Conservation (phyloP, 2,113 vertebrate genomes). For the Tyrannus savana region DNA sequence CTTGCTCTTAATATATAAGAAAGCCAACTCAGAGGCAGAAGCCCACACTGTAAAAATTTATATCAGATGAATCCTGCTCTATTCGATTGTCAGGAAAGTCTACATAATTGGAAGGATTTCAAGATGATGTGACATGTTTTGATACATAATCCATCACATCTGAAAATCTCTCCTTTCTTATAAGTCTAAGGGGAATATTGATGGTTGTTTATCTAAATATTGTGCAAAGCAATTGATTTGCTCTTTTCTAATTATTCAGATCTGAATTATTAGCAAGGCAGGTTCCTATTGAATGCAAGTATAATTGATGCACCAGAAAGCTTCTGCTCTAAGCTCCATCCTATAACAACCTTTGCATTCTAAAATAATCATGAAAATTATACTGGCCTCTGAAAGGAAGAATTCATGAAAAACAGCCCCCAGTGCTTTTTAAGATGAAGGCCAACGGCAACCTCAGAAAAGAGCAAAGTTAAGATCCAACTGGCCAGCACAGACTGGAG, state of each 20-base stretch:
- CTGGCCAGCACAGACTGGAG: background rate
- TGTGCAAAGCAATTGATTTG: background rate
- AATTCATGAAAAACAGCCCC: background rate
- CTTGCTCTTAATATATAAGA: background rate
- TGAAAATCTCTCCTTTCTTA: background rate
- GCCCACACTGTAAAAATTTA: background rate
- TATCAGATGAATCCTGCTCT: background rate
- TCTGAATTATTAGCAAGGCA: constrained; percentile 5
- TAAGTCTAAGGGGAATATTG: background rate
- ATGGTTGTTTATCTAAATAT: background rate
- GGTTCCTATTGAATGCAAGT: background rate
- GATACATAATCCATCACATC: background rate
- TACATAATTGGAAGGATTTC: background rate
- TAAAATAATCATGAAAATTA: background rate
- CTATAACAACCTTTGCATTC: background rate
- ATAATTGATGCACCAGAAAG: background rate
- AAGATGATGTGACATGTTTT: background rate
- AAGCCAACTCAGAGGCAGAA: background rate
- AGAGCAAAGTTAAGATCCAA: background rate
- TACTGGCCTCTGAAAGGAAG: background rate
- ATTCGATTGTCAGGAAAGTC: background rate
- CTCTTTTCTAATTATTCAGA: background rate
- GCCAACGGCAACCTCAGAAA: background rate
- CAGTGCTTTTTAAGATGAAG: background rate
- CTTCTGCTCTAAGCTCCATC: background rate